Evolutionary conservation across 1,140 invertebrate genomes (phyloP).

Genomic region (Drosophila mojavensis): DNA sequence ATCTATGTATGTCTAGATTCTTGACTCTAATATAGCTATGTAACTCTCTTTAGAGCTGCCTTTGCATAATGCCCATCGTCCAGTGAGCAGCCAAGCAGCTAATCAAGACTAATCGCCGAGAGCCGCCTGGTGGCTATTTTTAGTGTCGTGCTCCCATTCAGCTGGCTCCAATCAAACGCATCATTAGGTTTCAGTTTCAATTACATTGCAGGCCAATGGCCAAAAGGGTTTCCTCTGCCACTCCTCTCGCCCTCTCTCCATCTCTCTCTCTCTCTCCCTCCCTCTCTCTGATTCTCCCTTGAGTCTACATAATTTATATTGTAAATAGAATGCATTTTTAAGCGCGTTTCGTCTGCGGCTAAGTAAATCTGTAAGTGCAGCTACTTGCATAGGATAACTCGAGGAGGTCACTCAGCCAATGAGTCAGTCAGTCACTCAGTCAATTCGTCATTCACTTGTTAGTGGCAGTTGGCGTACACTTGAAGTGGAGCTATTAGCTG

Average conservation of each 20-base stretch:
- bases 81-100: slow-evolving; percentile 32
- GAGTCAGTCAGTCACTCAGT: neutral
- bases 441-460: slow-evolving; percentile 18
- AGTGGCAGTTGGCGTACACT: slow-evolving; percentile 1
- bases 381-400: slow-evolving; percentile 1
- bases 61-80: slow-evolving; percentile 16
- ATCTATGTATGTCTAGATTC: no score
- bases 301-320: slow-evolving; percentile 42
- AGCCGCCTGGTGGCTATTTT: slow-evolving; percentile 33
- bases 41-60: neutral
- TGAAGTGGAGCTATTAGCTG: neutral
- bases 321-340: slow-evolving; percentile 25
- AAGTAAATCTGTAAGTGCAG: slow-evolving; percentile 35
- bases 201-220: slow-evolving; percentile 12
- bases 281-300: neutral
- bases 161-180: slow-evolving; percentile 35
- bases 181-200: slow-evolving; percentile 44
- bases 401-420: neutral
- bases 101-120: slow-evolving; percentile 46
- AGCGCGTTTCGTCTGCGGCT: slow-evolving; percentile 21
- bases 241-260: neutral
- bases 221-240: slow-evolving; percentile 14
- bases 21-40: neutral
- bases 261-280: neutral
- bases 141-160: slow-evolving; percentile 10